Evolutionary conservation across 1,140 invertebrate genomes (phyloP), one percentile per base, ranked within the genome.

Genomic region (Drosophila willistoni): DNA sequence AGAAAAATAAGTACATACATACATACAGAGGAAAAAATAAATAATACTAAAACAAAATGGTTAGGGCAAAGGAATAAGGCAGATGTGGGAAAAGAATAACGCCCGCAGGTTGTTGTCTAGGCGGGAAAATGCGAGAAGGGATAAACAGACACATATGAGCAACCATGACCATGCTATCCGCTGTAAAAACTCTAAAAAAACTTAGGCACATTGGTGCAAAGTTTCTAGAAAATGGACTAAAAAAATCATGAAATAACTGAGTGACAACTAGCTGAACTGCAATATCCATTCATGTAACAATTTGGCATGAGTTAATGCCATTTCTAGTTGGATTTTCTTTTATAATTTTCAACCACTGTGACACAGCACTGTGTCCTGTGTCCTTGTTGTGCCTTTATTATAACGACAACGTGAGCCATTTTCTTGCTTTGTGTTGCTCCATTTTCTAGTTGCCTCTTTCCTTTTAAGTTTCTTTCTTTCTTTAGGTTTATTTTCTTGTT

Each of bases 331-430:
- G 10, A 12, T 2, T 13, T 39, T n/a, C 2, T 47, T 5, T 6
- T 34, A 29, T 54, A 19, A 7, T 6, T 14, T 29, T 9, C 0
- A 22, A 29, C 7, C 34, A n/a, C 41, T 19, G 13, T 7, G 2
- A 17, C 0, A 14, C 19, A 29, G 29, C 73, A 72, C 69, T 72
- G 71, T 77, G 9, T 9, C 3, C 6, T n/a, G 47, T 51, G 36
- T 22, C 54, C 62, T 68, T 68, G 72, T 62, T 72, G 62, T 77
- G 79, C 79, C 68, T 87, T 77, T 83, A 87, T 82, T 87, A 82
- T 86, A 79, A 87, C 67, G 68, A 79, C 79, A 85, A 72, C 71
- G 69, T 75, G 79, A 75, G 83, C 85, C 72, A 82, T 86, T 86
- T 86, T 78, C 69, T 64, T 65, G 60, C 81, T 84, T 85, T 85